phyloP scores from a whole-genome alignment of 2,113 vertebrate species.

The Gopherus flavomarginatus region DNA sequence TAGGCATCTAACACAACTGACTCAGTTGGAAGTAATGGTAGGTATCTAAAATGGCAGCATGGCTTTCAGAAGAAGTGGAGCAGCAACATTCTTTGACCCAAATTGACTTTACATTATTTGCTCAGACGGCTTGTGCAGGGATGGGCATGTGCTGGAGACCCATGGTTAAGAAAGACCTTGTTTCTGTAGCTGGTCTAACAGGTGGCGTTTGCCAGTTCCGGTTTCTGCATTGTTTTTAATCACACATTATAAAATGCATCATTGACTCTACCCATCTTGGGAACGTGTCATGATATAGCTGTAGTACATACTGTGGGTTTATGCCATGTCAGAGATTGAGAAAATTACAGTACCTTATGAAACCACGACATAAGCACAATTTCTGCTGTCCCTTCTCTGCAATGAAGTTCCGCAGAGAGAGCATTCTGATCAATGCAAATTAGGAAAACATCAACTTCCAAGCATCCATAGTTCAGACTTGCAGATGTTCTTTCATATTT shows the following conservation, averaged over 20 bases:
- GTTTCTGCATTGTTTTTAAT: constrained; percentile 23
- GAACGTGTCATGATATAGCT: not conserved
- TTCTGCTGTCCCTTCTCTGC: constrained; percentile 38
- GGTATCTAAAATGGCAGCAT: constrained; percentile 2
- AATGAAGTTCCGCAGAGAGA: constrained; percentile 25
- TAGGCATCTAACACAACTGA: not conserved
- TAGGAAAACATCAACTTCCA: constrained; percentile 37
- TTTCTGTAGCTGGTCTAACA: not conserved
- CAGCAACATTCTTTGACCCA: not conserved
- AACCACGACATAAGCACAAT: constrained; percentile 35
- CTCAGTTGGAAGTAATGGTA: not conserved
- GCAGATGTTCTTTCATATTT: constrained; percentile 29
- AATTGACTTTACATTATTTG: not conserved
- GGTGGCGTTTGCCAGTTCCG: not conserved
- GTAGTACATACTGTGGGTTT: not conserved
- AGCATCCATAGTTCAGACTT: not conserved
- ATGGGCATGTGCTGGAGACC: not conserved
- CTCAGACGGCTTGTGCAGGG: not conserved
- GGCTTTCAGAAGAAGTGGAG: constrained; percentile 14
- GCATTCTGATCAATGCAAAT: not conserved
- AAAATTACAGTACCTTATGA: constrained; percentile 23
- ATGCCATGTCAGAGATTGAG: constrained; percentile 13
- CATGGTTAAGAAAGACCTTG: not conserved
- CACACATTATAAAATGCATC: not conserved
- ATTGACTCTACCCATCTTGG: not conserved